Evolutionary conservation across 2,888 invertebrate genomes (phyloP).

Genomic region (Liposcelis brunnea): DNA sequence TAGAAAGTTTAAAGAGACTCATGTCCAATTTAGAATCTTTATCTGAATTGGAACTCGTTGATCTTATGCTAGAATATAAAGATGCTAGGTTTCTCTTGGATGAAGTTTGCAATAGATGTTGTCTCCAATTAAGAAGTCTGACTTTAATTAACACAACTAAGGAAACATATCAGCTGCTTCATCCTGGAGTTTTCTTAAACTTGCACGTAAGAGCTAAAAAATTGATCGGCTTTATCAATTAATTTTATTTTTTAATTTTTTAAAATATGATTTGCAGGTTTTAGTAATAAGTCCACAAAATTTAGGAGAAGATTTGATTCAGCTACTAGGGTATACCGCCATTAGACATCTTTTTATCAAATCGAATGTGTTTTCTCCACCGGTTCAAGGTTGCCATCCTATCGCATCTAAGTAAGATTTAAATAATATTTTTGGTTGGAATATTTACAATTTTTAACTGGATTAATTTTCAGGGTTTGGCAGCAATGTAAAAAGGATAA

Average conservation of each 20-base stretch:
- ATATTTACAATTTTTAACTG: no score
- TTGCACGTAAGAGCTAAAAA: slow-evolving; percentile 39
- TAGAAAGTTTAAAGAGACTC: slow-evolving; percentile 46
- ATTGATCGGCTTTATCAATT: neutral
- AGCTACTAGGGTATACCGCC: slow-evolving; percentile 44
- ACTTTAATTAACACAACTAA: slow-evolving; percentile 59
- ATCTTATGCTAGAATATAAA: slow-evolving; percentile 53
- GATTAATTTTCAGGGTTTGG: slow-evolving; percentile 27
- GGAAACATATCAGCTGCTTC: slow-evolving; percentile 47
- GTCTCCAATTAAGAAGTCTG: slow-evolving; percentile 40
- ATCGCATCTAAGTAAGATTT: neutral
- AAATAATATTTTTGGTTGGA: no score
- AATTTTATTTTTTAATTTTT: neutral
- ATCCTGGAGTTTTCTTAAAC: slow-evolving; percentile 58
- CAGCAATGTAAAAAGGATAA: slow-evolving; percentile 35
- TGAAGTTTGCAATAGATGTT: slow-evolving; percentile 47
- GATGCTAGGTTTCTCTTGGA: slow-evolving; percentile 55
- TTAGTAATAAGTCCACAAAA: slow-evolving; percentile 54
- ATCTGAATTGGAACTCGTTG: slow-evolving; percentile 45
- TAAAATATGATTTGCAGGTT: no score
- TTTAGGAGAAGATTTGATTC: slow-evolving; percentile 51
- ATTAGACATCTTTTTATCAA: slow-evolving; percentile 46
- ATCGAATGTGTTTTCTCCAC: slow-evolving; percentile 3
- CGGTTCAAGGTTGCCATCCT: neutral
- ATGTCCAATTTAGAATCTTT: slow-evolving; percentile 45